Evolutionary conservation across 1,140 invertebrate genomes (phyloP), one percentile per base, ranked within the genome.

Genomic region (Laodelphax striatellus): DNA sequence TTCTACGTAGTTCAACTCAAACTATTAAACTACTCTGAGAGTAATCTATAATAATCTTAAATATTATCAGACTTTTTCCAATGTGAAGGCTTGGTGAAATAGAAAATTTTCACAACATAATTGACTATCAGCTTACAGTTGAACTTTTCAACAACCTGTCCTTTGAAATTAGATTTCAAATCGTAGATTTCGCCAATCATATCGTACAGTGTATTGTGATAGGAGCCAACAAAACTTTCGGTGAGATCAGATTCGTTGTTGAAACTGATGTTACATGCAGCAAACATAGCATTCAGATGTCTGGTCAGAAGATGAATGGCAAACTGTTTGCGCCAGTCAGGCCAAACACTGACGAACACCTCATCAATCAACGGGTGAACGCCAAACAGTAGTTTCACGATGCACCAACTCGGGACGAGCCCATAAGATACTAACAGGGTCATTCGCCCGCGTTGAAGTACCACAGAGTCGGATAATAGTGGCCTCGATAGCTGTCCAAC

Each of bases 361-460:
- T 63, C 38, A 0, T 65, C 52, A 21, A 66, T 43, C 9, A 70
- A 46, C 38, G 67, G 64, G n/a, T 70, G 67, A 8, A 70, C 69
- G 10, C 69, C 70, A 55, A 72, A 70, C 38, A 66, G 55, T 3
- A 53, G 38, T 19, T 61, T 57, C 5, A 70, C 69, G 56, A 55
- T 71, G 68, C 6, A 59, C 28, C 22, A 59, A 19, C 38, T 59
- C 44, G 8, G 57, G 57, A 19, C 17, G 9, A 9, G 19, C 21
- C 16, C 28, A 52, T 16, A 59, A 28, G 9, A 59, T 59, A 10
- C 44, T 44, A 16, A 19, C 46, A 53, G 1, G 69, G 70, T 14
- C 43, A 41, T 55, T 69, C 60, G 5, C 70, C 70, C 0, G 67
- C 70, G 60, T 72, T 72, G 62, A 70, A 73, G 57, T 71, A 73